Evolutionary conservation across 2,797 vertebrate species (phyloP), one percentile per base, ranked within the genome.

Genomic region (Decapterus maruadsi): DNA sequence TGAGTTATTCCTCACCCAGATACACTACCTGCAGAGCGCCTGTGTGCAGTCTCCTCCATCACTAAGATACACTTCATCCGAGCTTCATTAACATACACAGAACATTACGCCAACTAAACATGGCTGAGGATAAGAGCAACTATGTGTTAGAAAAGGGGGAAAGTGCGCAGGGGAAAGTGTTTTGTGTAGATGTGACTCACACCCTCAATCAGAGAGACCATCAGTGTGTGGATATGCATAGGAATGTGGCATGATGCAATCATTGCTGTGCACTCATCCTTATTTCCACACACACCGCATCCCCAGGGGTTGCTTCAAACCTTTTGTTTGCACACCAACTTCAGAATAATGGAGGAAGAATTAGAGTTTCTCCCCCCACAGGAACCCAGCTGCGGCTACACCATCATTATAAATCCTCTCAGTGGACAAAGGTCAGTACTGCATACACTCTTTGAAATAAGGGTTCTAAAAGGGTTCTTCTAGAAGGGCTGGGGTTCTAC

Each of bases 1-100:
- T 48, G 57, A 78, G 80, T 75, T 42, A 81, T 90, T 87, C 54
- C 31, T 84, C 73, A 78, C 80, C 80, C 61, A 83, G 82, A 86
- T 87, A 78, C 75, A 85, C 80, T 90, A 61, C 22, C 45, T 53
- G 67, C 54, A 69, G 48, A 26, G 48, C 6, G 42, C 29, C 56
- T 50, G 48, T 29, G 43, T 70, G 73, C 71, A 77, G 61, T 26
- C 19, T 51, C 1, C 48, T 74, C 60, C 55, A 75, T 76, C 65
- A 66, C 26, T 2, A 53, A 42, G 54, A 62, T 6, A 0, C 64
- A 65, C 38, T 29, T 6, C 22, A 14, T 53, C 50, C n/a, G 69
- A 63, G 53, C 66, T 29, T 42, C 70, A 71, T 84, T 69, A 73
- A 42, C 69, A 77, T 77, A 46, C 19, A 29, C 60, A 61, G 65